phyloP scores from a whole-genome alignment of 2,888 invertebrate species.

The Entomobrya multifasciata region DNA sequence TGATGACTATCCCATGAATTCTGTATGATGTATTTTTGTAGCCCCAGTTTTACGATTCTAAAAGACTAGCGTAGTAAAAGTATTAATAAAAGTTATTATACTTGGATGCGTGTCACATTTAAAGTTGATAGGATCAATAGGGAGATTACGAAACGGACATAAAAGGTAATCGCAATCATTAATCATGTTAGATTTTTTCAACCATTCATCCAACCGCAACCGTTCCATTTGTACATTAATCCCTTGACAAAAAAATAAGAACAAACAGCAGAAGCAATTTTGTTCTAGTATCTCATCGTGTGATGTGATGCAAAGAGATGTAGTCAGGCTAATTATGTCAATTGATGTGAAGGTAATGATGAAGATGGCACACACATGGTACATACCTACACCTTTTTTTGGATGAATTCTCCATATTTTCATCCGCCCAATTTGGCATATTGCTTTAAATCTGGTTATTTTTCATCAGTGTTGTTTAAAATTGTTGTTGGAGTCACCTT shows the following conservation, averaged over 20 bases:
- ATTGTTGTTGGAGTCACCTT: no score
- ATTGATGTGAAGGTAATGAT: conserved; percentile 34
- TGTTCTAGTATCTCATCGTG: no score
- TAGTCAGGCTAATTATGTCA: conserved; percentile 61
- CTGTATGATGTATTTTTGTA: no score
- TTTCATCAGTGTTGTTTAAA: no score
- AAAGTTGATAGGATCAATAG: conserved; percentile 54
- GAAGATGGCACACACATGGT: conserved; percentile 32
- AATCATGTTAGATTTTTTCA: conserved; percentile 43
- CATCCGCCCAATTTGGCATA: conserved; percentile 48
- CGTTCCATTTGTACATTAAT: conserved; percentile 23
- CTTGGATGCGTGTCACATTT: conserved; percentile 7
- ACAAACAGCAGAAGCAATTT: conserved; percentile 21
- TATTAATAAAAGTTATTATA: neutral
- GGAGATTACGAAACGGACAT: conserved; percentile 47
- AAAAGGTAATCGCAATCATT: conserved; percentile 55
- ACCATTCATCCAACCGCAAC: no score
- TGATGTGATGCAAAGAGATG: conserved; percentile 39
- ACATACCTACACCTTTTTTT: conserved; percentile 3
- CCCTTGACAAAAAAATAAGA: conserved; percentile 46
- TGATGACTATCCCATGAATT: no score
- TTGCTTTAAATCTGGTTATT: neutral
- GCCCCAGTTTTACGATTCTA: no score
- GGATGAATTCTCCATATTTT: neutral
- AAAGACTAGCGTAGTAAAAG: no score